These are phyloP conservation scores for Porites lutea DNA, from an alignment of 64 coral and sea anemone species.

Conservation along the genomic window DNA sequence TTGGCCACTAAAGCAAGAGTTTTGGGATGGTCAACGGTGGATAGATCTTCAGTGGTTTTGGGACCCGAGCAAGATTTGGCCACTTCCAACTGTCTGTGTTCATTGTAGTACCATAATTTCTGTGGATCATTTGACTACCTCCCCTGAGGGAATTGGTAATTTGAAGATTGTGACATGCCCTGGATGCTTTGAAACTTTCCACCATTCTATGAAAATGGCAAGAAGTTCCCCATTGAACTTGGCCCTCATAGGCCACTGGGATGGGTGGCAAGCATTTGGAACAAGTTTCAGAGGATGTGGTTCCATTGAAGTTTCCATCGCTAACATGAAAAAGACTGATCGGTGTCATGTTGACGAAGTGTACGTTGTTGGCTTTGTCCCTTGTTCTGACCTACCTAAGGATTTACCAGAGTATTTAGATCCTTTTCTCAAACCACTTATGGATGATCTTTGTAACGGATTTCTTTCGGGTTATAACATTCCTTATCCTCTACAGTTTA, in stretches of 20 bases:
- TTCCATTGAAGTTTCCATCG: conserved; percentile 66
- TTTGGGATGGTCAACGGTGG: conserved; percentile 68
- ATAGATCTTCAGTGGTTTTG: conserved; percentile 74
- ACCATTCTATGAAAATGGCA: conserved; percentile 35
- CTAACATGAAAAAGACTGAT: conserved; percentile 67
- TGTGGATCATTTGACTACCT: conserved; percentile 48
- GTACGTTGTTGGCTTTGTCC: conserved; percentile 59
- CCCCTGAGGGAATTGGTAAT: conserved; percentile 15
- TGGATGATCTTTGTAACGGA: conserved; percentile 52
- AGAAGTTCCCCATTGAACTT: conserved; percentile 57
- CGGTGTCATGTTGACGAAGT: conserved; percentile 56
- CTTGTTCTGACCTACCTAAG: conserved; percentile 47
- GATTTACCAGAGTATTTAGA: conserved; percentile 47
- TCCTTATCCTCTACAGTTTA: conserved; percentile 27
- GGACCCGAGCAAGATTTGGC: conserved; percentile 54
- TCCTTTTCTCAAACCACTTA: conserved; percentile 64
- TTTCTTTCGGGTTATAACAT: conserved; percentile 66
- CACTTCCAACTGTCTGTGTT: conserved; percentile 36
- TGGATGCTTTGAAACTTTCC: conserved; percentile 61
- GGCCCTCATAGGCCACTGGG: conserved; percentile 64
- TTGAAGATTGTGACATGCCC: conserved; percentile 68
- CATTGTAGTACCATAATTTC: conserved; percentile 55
- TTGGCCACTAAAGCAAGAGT: conserved; percentile 54
- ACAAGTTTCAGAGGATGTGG: conserved; percentile 74
- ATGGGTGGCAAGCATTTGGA: conserved; percentile 92